Percentiles rank a stretch among this genome's conserved stretches.
Conservation (phyloP, 2,888 invertebrate genomes). For the Drosophila borealis region DNA sequence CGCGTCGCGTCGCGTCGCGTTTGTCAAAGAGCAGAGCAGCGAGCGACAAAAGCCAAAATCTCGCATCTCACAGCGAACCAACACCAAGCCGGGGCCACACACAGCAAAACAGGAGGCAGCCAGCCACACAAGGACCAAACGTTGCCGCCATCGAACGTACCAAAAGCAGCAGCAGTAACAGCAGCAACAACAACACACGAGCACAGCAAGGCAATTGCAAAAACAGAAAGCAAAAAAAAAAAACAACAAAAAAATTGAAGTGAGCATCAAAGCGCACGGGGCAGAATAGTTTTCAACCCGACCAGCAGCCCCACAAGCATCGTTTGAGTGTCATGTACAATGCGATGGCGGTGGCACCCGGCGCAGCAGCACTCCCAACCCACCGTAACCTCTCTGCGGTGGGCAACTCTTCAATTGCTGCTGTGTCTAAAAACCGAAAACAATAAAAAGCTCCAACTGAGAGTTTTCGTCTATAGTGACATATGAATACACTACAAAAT, state of each 20-base stretch:
- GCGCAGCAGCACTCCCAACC: conserved; percentile 25
- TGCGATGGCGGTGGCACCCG: conserved; percentile 44
- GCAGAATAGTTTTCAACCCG: conserved; percentile 76
- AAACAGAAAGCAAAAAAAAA: conserved; percentile 46
- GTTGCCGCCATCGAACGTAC: conserved; percentile 70
- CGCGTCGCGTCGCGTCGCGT: conserved; percentile 79
- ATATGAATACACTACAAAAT: conserved; percentile 36
- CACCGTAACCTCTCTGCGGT: conserved; percentile 37
- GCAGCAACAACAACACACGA: conserved; percentile 41
- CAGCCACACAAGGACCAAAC: conserved; percentile 70
- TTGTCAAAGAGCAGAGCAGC: conserved; percentile 80
- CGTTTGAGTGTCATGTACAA: conserved; percentile 61
- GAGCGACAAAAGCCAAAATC: conserved; percentile 82
- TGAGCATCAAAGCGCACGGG: conserved; percentile 77
- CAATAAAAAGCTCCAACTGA: conserved; percentile 71
- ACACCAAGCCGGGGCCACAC: conserved; percentile 58
- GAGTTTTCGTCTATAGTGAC: conserved; percentile 17
- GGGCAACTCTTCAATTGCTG: conserved; percentile 62
- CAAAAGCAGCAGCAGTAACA: conserved; percentile 38
- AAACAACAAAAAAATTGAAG: conserved; percentile 65
- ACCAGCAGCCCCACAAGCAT: conserved; percentile 57
- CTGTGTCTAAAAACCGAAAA: conserved; percentile 78
- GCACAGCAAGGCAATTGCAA: conserved; percentile 45
- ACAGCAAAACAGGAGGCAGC: conserved; percentile 56
- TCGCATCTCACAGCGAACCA: conserved; percentile 69